Conservation (phyloP, 1,140 invertebrate species). For the Pseudomyrmex sp. region DNA sequence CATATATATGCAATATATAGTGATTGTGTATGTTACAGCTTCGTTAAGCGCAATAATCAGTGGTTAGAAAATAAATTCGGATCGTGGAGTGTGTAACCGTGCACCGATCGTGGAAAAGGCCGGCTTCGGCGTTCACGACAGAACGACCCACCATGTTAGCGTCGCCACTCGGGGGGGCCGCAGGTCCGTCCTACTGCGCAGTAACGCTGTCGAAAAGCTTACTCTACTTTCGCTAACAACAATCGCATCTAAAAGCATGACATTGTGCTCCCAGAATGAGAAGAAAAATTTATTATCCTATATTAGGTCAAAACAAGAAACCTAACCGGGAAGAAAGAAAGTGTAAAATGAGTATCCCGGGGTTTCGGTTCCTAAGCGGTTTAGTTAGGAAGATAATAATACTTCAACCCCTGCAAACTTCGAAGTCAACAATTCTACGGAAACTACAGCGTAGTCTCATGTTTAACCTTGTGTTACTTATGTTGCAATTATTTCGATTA, state of each 20-base stretch:
- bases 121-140: slow-evolving; percentile 50
- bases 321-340: neutral
- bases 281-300: too few relatives aligned
- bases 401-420: too few relatives aligned
- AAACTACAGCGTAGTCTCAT: too few relatives aligned
- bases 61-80: neutral
- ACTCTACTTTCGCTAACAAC: slow-evolving; percentile 32
- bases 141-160: slow-evolving; percentile 69
- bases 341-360: too few relatives aligned
- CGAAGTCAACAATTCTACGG: too few relatives aligned
- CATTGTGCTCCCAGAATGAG: too few relatives aligned
- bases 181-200: slow-evolving; percentile 66
- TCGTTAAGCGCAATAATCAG: too few relatives aligned
- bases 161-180: slow-evolving; percentile 42
- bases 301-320: neutral
- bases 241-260: neutral
- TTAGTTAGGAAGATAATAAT: too few relatives aligned
- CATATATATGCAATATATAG: too few relatives aligned
- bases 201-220: slow-evolving; percentile 52
- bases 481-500: neutral
- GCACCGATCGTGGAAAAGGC: slow-evolving; percentile 33
- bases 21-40: too few relatives aligned
- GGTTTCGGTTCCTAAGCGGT: too few relatives aligned
- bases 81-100: neutral
- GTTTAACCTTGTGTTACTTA: too few relatives aligned